phyloP scores from a whole-genome alignment of 2,888 invertebrate genomes.

The Cancer borealis region DNA sequence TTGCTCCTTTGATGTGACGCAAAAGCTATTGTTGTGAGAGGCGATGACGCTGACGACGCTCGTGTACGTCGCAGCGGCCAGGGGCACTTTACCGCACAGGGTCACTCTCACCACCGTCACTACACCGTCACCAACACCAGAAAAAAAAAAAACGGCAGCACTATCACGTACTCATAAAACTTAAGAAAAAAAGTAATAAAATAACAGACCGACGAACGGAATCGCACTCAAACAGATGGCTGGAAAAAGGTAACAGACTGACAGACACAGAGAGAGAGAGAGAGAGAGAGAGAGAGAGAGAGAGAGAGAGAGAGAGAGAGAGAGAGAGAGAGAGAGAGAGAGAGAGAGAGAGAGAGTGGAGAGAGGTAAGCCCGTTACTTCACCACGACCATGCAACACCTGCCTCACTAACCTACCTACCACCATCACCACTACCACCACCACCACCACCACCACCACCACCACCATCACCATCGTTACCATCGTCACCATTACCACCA shows the following conservation, averaged over 20 bases:
- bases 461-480: background rate
- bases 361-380: background rate
- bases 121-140: background rate
- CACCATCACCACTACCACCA: background rate
- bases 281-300: constrained; percentile 6
- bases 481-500: constrained; percentile 2
- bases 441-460: background rate
- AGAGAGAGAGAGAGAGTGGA: constrained; percentile 23
- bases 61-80: background rate
- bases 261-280: background rate
- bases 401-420: constrained; percentile 27
- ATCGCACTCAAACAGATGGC: background rate
- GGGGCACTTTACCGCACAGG: background rate
- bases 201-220: background rate
- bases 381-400: constrained; percentile 34
- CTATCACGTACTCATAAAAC: background rate
- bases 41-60: background rate
- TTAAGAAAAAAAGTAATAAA: constrained; percentile 5
- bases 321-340: constrained; percentile 36
- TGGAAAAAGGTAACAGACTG: background rate
- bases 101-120: background rate
- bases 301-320: constrained; percentile 39
- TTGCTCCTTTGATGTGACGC: background rate
- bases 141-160: background rate
- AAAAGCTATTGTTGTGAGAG: background rate